A percentile compares a stretch with the other conserved stretches of the same genome.
phyloP scores from a whole-genome alignment of 2,113 vertebrate species.

The Narcine bancroftii region DNA sequence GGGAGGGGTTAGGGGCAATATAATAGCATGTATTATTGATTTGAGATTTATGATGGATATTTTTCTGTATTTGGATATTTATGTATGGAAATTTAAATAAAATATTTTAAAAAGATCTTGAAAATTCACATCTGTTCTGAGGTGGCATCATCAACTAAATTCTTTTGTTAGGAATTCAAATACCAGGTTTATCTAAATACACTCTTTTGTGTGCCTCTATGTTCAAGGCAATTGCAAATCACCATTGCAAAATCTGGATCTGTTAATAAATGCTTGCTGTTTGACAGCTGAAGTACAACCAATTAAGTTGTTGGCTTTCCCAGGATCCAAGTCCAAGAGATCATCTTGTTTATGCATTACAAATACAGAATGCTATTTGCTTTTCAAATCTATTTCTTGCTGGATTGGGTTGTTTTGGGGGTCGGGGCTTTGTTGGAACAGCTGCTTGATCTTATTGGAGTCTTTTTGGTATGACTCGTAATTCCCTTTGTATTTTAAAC shows the following conservation, averaged over 20 bases:
- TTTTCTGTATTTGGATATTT: too few relatives aligned
- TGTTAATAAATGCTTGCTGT: not conserved
- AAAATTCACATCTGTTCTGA: not conserved
- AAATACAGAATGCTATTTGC: not conserved
- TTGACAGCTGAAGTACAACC: not conserved
- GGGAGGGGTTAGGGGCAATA: too few relatives aligned
- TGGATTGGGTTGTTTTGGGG: not conserved
- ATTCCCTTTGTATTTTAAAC: not conserved
- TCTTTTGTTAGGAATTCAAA: not conserved
- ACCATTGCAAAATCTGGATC: not conserved
- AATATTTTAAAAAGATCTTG: too few relatives aligned
- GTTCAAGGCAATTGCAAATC: not conserved
- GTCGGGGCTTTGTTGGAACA: not conserved
- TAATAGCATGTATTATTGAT: too few relatives aligned
- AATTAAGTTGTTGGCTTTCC: not conserved
- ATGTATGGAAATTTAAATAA: too few relatives aligned
- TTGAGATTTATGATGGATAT: too few relatives aligned
- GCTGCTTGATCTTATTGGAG: not conserved
- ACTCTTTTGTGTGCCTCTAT: not conserved
- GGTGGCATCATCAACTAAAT: not conserved
- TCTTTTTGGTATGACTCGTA: not conserved
- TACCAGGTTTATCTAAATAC: not conserved
- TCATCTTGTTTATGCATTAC: not conserved
- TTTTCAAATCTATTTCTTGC: not conserved
- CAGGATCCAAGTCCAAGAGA: not conserved